phyloP scores from a whole-genome alignment of 2,888 invertebrate species.

The Thymelicus sylvestris region DNA sequence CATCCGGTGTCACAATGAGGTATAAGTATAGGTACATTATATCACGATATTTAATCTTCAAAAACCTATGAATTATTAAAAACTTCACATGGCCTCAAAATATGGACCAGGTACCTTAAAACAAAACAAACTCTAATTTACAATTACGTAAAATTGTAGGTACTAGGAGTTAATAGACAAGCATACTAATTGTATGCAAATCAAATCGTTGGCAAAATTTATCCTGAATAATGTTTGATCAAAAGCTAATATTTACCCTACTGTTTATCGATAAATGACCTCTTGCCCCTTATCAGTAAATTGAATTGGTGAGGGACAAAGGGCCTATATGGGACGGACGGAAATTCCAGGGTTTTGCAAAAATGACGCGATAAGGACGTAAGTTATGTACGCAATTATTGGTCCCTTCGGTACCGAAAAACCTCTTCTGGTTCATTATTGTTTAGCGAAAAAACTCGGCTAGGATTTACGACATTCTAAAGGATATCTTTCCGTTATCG shows the following conservation, averaged over 20 bases:
- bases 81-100: no score
- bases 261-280: conserved; percentile 62
- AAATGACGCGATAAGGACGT: conserved; percentile 29
- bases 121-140: no score
- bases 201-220: background rate
- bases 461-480: conserved; percentile 6
- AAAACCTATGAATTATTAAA: no score
- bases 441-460: conserved; percentile 5
- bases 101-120: no score
- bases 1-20: no score
- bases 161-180: background rate
- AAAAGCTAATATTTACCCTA: conserved; percentile 65
- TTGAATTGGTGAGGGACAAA: conserved; percentile 74
- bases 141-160: no score
- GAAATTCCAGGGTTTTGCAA: conserved; percentile 52
- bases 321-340: conserved; percentile 47
- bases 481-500: conserved; percentile 7
- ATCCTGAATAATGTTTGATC: conserved; percentile 41
- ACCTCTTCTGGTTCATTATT: conserved; percentile 16
- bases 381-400: conserved; percentile 32
- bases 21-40: no score
- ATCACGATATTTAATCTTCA: no score
- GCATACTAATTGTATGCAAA: background rate
- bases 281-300: conserved; percentile 73
- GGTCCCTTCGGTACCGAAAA: conserved; percentile 13